Conservation (phyloP, 2,797 vertebrate genomes). For the Macropodus opercularis region DNA sequence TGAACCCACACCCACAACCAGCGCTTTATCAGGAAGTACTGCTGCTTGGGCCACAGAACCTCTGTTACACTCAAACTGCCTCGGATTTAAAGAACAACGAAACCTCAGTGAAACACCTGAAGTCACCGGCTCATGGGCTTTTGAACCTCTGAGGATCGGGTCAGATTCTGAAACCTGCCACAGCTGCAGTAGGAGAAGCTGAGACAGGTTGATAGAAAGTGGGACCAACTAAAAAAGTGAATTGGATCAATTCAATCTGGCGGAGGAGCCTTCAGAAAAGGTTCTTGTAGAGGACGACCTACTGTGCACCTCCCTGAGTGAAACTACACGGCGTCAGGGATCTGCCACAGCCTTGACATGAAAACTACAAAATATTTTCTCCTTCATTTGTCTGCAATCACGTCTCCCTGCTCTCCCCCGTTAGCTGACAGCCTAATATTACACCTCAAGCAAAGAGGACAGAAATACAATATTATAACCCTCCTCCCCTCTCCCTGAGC, state of each 20-base stretch:
- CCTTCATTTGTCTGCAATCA: conserved; percentile 60
- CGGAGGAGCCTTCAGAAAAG: neutral
- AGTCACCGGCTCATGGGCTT: neutral
- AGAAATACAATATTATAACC: conserved; percentile 78
- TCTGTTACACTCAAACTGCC: too few relatives aligned
- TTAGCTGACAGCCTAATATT: conserved; percentile 74
- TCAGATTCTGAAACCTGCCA: neutral
- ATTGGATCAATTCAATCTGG: conserved; percentile 6
- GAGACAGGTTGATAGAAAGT: neutral
- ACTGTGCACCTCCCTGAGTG: conserved; percentile 6
- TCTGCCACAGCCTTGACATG: conserved; percentile 65
- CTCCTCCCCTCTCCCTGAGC: conserved; percentile 45
- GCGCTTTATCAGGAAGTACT: neutral
- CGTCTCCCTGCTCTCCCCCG: conserved; percentile 47
- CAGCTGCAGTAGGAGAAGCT: neutral
- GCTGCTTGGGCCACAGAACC: neutral
- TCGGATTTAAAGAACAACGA: neutral
- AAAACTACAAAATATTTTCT: conserved; percentile 70
- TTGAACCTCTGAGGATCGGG: neutral
- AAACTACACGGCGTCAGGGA: conserved; percentile 35
- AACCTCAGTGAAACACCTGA: neutral
- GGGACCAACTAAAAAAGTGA: conserved; percentile 11
- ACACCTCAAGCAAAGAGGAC: conserved; percentile 69
- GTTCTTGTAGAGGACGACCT: neutral
- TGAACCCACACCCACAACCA: too few relatives aligned